These are phyloP conservation scores for Dicrurus megarhynchus DNA, from an alignment of 2,113 vertebrate species.

Conservation along the genomic window DNA sequence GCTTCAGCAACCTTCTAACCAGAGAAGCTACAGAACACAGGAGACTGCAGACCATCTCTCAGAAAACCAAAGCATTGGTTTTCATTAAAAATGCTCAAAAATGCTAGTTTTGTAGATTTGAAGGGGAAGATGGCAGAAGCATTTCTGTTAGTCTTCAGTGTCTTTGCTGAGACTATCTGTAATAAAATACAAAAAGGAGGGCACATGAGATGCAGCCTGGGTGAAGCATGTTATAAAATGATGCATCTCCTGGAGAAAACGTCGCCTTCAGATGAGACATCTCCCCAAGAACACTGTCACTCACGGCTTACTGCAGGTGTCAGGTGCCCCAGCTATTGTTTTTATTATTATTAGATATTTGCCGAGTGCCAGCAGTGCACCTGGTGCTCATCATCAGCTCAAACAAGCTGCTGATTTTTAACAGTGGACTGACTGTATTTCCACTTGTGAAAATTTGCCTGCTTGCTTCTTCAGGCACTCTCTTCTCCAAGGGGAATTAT, in stretches of 20 bases:
- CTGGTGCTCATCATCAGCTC: constrained; percentile 40
- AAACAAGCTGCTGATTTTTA: constrained; percentile 52
- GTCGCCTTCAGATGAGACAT: neutral
- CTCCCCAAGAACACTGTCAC: constrained; percentile 49
- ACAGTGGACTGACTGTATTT: constrained; percentile 14
- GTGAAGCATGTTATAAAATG: neutral
- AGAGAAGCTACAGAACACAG: neutral
- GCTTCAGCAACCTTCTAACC: neutral
- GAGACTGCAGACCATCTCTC: neutral
- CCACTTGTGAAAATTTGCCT: constrained; percentile 26
- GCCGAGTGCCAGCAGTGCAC: neutral
- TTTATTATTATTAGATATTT: constrained; percentile 39
- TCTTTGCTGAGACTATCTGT: neutral
- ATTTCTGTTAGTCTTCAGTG: neutral
- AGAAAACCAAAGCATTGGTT: neutral
- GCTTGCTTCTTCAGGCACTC: constrained; percentile 11
- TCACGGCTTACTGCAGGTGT: constrained; percentile 30
- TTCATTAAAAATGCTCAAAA: neutral
- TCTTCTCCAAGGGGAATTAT: neutral
- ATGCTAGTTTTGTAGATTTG: neutral
- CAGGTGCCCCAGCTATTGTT: constrained; percentile 25
- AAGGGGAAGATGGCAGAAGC: neutral
- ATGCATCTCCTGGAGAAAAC: neutral
- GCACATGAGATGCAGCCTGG: neutral
- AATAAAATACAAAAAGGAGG: neutral